Conservation (phyloP, 2,888 invertebrate genomes). For the Xestia c-nigrum region DNA sequence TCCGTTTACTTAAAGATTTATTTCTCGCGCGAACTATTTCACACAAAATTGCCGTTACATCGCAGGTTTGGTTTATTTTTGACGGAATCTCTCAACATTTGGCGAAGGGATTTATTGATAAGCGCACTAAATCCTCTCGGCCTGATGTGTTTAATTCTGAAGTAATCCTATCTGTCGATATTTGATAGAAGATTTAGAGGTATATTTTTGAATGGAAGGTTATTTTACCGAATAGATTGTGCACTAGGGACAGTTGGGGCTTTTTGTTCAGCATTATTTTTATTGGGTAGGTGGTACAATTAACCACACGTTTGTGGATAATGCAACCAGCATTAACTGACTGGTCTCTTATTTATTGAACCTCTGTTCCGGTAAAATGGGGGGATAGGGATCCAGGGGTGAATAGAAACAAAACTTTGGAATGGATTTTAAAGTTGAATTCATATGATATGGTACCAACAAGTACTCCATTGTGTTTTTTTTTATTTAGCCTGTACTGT, state of each 20-base stretch:
- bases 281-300: not conserved
- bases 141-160: slow-evolving; percentile 58
- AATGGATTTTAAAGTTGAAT: too few species aligned
- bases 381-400: too few species aligned
- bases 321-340: not conserved
- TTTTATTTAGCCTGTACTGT: too few species aligned
- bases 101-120: slow-evolving; percentile 61
- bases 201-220: slow-evolving; percentile 16
- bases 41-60: slow-evolving; percentile 47
- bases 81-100: slow-evolving; percentile 64
- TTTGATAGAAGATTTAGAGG: slow-evolving; percentile 46
- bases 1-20: slow-evolving; percentile 49
- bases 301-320: too few species aligned
- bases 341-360: not conserved
- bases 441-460: too few species aligned
- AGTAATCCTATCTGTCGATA: slow-evolving; percentile 59
- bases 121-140: slow-evolving; percentile 62
- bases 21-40: slow-evolving; percentile 48
- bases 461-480: too few species aligned
- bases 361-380: too few species aligned
- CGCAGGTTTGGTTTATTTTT: slow-evolving; percentile 62
- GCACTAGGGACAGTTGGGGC: not conserved
- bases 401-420: too few species aligned
- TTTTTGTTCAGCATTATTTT: not conserved
- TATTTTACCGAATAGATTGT: not conserved